Evolutionary conservation across 1,140 invertebrate genomes (phyloP).

Genomic region (Meloidogyne floridensis): DNA sequence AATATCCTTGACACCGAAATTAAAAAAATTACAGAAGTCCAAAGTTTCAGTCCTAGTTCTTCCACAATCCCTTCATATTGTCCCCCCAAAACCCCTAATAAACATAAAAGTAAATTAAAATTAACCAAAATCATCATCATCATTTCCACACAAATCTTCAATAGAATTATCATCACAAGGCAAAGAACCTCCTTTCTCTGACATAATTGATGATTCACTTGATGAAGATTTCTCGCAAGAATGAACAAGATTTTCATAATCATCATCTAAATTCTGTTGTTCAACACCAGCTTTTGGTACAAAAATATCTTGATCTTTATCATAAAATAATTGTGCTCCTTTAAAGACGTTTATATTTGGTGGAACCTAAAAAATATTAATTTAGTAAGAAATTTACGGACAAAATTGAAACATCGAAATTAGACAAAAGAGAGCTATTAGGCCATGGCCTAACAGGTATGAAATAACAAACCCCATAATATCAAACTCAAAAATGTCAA

Average conservation of each 20-base stretch:
- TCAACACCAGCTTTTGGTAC: constrained; percentile 25
- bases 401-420: neutral
- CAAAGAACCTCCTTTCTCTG: constrained; percentile 11
- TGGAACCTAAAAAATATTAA: constrained; percentile 39
- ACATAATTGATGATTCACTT: neutral
- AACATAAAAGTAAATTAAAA: neutral
- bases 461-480: too few relatives aligned
- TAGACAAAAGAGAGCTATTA: too few relatives aligned
- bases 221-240: neutral
- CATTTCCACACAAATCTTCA: too few relatives aligned
- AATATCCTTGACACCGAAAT: too few relatives aligned
- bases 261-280: constrained; percentile 23
- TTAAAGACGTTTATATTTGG: constrained; percentile 48
- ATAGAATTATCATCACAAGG: neutral
- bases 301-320: constrained; percentile 45
- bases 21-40: too few relatives aligned
- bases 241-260: constrained; percentile 1
- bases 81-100: too few relatives aligned
- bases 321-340: constrained; percentile 49
- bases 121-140: too few relatives aligned
- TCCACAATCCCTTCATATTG: too few relatives aligned
- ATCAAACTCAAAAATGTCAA: too few relatives aligned
- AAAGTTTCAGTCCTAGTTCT: neutral
- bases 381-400: constrained; percentile 19
- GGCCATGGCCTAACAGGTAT: too few relatives aligned